Evolutionary conservation across 2,888 invertebrate species (phyloP), one percentile per base, ranked within the genome.

Genomic region (Watsonalla cultraria): DNA sequence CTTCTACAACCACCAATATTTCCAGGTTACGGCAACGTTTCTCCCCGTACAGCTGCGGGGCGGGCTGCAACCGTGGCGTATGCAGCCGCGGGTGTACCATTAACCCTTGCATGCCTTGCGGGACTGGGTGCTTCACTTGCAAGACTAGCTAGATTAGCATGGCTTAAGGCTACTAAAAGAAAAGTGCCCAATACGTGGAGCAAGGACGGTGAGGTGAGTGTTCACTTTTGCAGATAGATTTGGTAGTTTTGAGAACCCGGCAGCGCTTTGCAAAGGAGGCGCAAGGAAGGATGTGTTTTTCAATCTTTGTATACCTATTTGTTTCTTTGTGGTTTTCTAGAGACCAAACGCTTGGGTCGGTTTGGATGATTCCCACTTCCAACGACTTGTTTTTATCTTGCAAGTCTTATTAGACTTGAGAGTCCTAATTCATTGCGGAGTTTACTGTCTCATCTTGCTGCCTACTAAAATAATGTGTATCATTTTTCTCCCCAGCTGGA

Each of bases 41-140:
- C 96, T 2, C 97, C 97, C 0, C 93, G 94, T 66, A 97, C 97
- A 9, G 93, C 95, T 11, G 92, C 94, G 35, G 97, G 97, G 5
- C 95, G 97, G 78, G 93, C 96, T 35, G 94, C 96, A 14, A 96
- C 97, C 5, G 96, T 97, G 73, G 91, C 96, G 45, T 97, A 97
- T 80, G 97, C 97, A 13, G 93, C 97, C 54, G 92, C 97, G 55
- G 97, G 97, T 11, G 97, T 97, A 51, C 97, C 97, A 6, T 84
- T 97, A 54, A 96, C 97, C 91, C 87, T 97, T 66, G 94, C 97
- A 53, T 96, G 97, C 76, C 90, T 97, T 68, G 96, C 97, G 11
- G 96, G 96, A 61, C 92, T 97, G 52, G 97, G 97, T 7, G 94
- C 95, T 7, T 91, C 96, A 33, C 90, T 97, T 72, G 97, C 97